These are phyloP conservation scores for Odocoileus virginianus DNA, from an alignment of 2,113 vertebrate species.

Conservation along the genomic window DNA sequence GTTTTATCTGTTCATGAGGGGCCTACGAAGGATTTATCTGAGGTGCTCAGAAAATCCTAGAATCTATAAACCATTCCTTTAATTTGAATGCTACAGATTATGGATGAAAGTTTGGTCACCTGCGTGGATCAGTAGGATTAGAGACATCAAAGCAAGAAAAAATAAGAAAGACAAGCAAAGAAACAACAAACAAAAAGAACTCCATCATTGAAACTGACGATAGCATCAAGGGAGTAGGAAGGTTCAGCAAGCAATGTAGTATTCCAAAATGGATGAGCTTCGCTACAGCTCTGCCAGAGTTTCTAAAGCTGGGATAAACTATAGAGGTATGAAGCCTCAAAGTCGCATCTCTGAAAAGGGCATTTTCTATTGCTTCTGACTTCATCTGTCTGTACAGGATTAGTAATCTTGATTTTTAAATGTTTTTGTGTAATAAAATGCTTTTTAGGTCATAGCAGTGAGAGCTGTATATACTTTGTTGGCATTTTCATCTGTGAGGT, in stretches of 20 bases:
- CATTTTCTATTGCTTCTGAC: neutral
- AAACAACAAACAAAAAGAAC: slow-evolving; percentile 72
- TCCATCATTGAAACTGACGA: neutral
- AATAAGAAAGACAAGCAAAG: slow-evolving; percentile 79
- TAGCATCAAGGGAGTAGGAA: neutral
- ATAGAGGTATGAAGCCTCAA: neutral
- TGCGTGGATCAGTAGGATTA: slow-evolving; percentile 81
- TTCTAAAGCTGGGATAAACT: slow-evolving; percentile 4
- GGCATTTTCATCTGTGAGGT: neutral
- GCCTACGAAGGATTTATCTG: slow-evolving; percentile 81
- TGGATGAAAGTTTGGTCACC: slow-evolving; percentile 86
- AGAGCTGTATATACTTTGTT: neutral
- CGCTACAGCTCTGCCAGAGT: neutral
- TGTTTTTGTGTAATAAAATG: neutral
- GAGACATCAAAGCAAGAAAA: slow-evolving; percentile 82
- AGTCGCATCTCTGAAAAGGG: neutral
- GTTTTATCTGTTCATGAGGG: slow-evolving; percentile 79
- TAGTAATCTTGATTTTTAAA: neutral
- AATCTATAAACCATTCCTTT: slow-evolving; percentile 85
- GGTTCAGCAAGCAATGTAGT: neutral
- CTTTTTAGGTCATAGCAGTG: neutral
- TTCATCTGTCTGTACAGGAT: neutral
- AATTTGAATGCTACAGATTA: slow-evolving; percentile 88
- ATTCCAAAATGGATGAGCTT: neutral
- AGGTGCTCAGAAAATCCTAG: slow-evolving; percentile 83